A percentile compares a stretch with the other conserved stretches of the same genome.
Conservation (phyloP, 2,888 invertebrate genomes). For the Cloeon dipterum region DNA sequence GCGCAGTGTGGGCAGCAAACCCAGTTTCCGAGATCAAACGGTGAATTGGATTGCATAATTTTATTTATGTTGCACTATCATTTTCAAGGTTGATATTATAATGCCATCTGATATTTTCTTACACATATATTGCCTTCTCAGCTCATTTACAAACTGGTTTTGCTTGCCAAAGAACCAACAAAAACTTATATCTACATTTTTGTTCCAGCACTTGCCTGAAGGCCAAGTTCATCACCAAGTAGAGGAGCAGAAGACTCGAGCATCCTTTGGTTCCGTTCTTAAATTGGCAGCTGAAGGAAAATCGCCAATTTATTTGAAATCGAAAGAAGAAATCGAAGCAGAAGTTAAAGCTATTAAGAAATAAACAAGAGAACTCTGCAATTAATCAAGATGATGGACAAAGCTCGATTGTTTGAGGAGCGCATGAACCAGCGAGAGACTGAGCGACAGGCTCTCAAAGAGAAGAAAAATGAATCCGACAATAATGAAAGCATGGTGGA, state of each 20-base stretch:
- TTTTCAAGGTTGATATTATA: too few species aligned
- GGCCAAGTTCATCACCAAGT: conserved; percentile 4
- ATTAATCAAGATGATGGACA: conserved; percentile 5
- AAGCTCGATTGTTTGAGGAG: conserved; percentile 2
- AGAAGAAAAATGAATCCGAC: conserved; percentile 6
- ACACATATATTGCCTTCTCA: too few species aligned
- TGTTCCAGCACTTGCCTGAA: conserved; percentile 17
- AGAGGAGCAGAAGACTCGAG: conserved; percentile 13
- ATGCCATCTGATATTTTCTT: too few species aligned
- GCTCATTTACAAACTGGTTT: too few species aligned
- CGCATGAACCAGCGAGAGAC: conserved; percentile 3
- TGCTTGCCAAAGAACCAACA: background rate
- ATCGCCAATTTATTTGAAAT: conserved; percentile 22
- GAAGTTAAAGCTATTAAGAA: conserved; percentile 2
- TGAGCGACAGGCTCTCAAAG: conserved; percentile 6
- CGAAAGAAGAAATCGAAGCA: conserved; percentile 19
- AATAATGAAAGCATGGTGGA: conserved; percentile 6
- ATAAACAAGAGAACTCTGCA: background rate
- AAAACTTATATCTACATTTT: background rate
- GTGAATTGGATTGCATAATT: too few species aligned
- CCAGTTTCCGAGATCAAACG: too few species aligned
- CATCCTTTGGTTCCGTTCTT: conserved; percentile 20
- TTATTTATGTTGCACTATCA: too few species aligned
- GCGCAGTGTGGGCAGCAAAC: too few species aligned
- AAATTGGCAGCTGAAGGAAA: conserved; percentile 23